These are phyloP conservation scores for Tenrec ecaudatus DNA, from an alignment of 2,113 vertebrate genomes.

Conservation along the genomic window DNA sequence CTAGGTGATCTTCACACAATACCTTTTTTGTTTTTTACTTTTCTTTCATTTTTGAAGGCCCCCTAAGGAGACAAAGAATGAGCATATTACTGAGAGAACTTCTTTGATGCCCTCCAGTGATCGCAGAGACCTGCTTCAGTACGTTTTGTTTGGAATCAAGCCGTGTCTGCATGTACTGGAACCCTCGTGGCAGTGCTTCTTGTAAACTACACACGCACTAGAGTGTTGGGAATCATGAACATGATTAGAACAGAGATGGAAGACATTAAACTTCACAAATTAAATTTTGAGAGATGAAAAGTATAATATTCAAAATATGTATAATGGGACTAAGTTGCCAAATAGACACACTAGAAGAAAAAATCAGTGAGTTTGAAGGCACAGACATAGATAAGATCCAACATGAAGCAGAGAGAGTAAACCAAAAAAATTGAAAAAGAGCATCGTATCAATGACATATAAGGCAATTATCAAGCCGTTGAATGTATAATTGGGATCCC, in stretches of 20 bases:
- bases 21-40: too few species aligned
- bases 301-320: background rate
- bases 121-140: too few species aligned
- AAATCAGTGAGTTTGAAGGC: slow-evolving; percentile 39
- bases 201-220: background rate
- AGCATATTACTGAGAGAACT: too few species aligned
- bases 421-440: background rate
- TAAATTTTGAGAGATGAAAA: slow-evolving; percentile 12
- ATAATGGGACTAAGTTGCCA: slow-evolving; percentile 21
- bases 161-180: too few species aligned
- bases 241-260: background rate
- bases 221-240: background rate
- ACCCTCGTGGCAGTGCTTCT: too few species aligned
- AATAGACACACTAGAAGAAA: slow-evolving; percentile 25
- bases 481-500: background rate
- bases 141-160: too few species aligned
- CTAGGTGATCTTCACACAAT: too few species aligned
- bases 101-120: too few species aligned
- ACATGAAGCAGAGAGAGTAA: slow-evolving; percentile 33
- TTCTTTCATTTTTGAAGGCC: too few species aligned
- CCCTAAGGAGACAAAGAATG: too few species aligned
- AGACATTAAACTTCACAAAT: background rate
- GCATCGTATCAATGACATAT: background rate
- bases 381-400: background rate
- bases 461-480: background rate